Base-by-base conservation (phyloP, 2,113 vertebrate genomes). In the Cisticola juncidis region DNA sequence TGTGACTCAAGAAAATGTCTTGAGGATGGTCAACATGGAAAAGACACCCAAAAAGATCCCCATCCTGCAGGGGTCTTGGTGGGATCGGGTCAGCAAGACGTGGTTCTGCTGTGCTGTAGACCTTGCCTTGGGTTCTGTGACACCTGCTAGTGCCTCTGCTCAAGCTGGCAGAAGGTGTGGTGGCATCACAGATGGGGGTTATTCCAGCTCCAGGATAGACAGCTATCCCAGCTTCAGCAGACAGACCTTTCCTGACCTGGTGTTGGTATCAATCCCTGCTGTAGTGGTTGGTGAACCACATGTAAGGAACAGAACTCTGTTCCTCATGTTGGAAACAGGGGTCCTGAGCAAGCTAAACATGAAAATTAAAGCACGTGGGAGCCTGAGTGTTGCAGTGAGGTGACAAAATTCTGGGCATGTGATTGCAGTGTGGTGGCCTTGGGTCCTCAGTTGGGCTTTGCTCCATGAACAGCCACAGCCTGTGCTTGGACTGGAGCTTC, bases 161-260 rank as follows among this genome's bases (percentile, higher is more conserved):
- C 25, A 29, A 33, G 40, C 68, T 65, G 73, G 87, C 40, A 60
- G 70, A 11, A 53, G 38, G 2, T 65, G 19, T n/a, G 69, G 76
- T 35, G 51, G 58, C 38, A 50, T 20, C 24, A 26, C 25, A 48
- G 50, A 20, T 50, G 15, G 80, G 26, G 26, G 1, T 19, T 86
- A 17, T 54, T 38, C 42, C 23, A 62, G 11, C 44, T 71, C 47
- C n/a, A 60, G 6, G 24, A 4, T 19, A 31, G 56, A 15, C 19
- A n/a, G 5, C 21, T 80, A 22, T 18, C 56, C 35, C 35, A 66
- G 35, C 31, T 74, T 42, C 48, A 53, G 18, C 38, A 47, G 60
- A 11, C 9, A 14, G 12, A 15, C 6, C 2, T 45, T 62, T 56
- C 33, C 29, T 73, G 81, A 23, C 4, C 4, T 0, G 2, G 2